Conservation (phyloP, 2,113 vertebrate species). For the Heliornis fulica region DNA sequence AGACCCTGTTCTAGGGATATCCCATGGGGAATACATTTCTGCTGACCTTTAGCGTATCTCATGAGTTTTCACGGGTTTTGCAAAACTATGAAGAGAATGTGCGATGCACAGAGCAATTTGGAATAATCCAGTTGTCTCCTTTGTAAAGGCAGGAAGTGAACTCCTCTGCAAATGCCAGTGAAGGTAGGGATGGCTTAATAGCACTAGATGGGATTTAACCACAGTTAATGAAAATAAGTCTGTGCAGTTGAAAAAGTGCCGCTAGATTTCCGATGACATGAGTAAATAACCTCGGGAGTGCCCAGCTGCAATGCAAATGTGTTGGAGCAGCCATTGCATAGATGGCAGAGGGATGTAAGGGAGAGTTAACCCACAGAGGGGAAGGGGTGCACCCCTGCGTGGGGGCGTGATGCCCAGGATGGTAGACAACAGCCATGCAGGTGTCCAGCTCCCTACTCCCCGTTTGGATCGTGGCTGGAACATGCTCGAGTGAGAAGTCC, state of each 20-base stretch:
- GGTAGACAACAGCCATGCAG: not conserved
- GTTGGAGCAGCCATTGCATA: not conserved
- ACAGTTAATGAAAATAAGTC: not conserved
- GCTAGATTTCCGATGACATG: not conserved
- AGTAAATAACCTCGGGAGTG: not conserved
- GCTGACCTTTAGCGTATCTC: slow-evolving; percentile 5
- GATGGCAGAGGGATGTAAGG: not conserved
- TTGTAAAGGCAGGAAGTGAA: slow-evolving; percentile 3
- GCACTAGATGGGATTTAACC: not conserved
- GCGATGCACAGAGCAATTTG: not conserved
- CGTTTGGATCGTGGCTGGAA: not conserved
- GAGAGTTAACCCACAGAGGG: not conserved
- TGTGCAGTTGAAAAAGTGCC: not conserved
- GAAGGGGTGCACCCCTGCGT: not conserved
- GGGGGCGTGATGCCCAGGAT: fast-evolving
- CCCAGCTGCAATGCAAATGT: not conserved
- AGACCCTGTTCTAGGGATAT: not conserved
- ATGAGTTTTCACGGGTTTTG: not conserved
- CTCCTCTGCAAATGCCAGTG: not conserved
- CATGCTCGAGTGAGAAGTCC: not conserved
- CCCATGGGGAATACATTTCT: not conserved
- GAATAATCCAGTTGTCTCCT: not conserved
- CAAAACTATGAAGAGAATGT: slow-evolving; percentile 15
- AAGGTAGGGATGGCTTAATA: not conserved
- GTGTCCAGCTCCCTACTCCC: not conserved